These are phyloP conservation scores for Spinus pinus DNA, from an alignment of 2,797 vertebrate species.

Conservation along the genomic window DNA sequence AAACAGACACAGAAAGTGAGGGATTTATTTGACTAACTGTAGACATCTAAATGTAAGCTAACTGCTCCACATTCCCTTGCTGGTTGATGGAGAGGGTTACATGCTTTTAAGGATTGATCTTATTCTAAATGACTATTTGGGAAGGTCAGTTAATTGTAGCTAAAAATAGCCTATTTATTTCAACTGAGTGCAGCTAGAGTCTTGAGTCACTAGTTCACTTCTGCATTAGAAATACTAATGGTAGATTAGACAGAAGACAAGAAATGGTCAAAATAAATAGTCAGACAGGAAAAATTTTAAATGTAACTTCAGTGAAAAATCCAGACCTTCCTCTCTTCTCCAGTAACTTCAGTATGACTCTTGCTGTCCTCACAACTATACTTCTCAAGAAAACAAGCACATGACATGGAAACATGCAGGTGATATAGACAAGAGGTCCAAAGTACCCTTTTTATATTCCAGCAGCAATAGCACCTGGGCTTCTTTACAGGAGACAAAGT, in stretches of 20 bases:
- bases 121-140: neutral
- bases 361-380: neutral
- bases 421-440: neutral
- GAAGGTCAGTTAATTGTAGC: neutral
- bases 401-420: neutral
- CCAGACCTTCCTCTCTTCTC: neutral
- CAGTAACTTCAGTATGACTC: neutral
- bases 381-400: neutral
- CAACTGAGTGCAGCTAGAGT: neutral
- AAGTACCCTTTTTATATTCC: neutral
- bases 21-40: conserved; percentile 15
- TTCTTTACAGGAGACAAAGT: neutral
- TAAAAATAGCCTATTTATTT: neutral
- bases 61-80: neutral
- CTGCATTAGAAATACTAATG: neutral
- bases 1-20: neutral
- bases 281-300: neutral
- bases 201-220: neutral
- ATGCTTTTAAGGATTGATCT: neutral
- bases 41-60: neutral
- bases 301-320: neutral
- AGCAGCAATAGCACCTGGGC: neutral
- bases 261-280: neutral
- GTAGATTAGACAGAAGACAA: neutral
- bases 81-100: neutral